These are phyloP conservation scores for Sardinella longiceps DNA, from an alignment of 2,797 vertebrate species.

Conservation along the genomic window DNA sequence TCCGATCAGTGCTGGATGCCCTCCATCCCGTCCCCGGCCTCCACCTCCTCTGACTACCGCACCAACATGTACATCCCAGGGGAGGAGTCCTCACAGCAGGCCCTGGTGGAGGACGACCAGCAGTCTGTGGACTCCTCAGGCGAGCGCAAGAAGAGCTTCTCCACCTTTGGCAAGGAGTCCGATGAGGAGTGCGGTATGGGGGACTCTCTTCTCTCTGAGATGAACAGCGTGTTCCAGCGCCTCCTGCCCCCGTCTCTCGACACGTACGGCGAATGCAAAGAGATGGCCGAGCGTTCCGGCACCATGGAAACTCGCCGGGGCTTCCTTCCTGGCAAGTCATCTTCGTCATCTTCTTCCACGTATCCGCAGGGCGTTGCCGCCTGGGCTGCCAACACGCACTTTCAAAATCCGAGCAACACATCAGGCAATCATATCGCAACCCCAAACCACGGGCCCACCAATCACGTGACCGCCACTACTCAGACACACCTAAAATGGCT, in stretches of 20 bases:
- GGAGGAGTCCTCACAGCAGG: conserved; percentile 83
- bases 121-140: conserved; percentile 73
- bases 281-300: conserved; percentile 71
- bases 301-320: conserved; percentile 83
- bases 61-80: conserved; percentile 97
- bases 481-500: conserved; percentile 93
- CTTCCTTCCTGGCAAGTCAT: conserved; percentile 75
- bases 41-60: conserved; percentile 86
- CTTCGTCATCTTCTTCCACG: conserved; percentile 49
- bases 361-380: conserved; percentile 91
- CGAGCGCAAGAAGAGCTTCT: conserved; percentile 91
- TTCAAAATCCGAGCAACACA: conserved; percentile 84
- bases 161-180: conserved; percentile 93
- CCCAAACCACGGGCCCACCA: conserved; percentile 61
- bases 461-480: conserved; percentile 72
- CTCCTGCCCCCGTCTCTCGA: conserved; percentile 87
- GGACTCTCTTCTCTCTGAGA: conserved; percentile 91
- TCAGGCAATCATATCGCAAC: conserved; percentile 68
- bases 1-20: conserved; percentile 99
- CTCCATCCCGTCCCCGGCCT: conserved; percentile 82
- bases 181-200: conserved; percentile 75
- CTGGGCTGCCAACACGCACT: conserved; percentile 94
- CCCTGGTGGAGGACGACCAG: conserved; percentile 78
- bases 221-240: conserved; percentile 96
- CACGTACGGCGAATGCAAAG: conserved; percentile 80